phyloP scores from a whole-genome alignment of 1,140 invertebrate species.

The Zaprionus africanus region DNA sequence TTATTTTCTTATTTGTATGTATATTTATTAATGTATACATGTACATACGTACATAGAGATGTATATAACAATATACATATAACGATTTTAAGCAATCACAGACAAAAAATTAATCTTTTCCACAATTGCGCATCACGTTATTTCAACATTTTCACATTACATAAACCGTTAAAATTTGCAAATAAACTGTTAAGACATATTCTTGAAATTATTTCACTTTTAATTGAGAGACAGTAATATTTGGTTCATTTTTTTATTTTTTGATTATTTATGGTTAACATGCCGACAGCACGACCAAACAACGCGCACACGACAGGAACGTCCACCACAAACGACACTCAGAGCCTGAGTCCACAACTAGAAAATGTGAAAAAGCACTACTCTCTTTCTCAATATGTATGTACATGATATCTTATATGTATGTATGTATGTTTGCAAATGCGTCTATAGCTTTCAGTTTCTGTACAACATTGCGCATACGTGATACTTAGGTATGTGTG shows the following conservation, averaged over 20 bases:
- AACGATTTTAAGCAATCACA: not conserved
- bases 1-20: slow-evolving; percentile 19
- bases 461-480: not conserved
- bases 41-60: slow-evolving; percentile 18
- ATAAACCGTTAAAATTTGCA: not conserved
- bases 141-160: not conserved
- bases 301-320: slow-evolving; percentile 74
- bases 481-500: not conserved
- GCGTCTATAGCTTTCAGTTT: not conserved
- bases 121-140: not conserved
- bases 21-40: slow-evolving; percentile 68
- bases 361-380: slow-evolving; percentile 59
- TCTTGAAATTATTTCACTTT: not conserved
- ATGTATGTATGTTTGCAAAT: not conserved
- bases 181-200: not conserved
- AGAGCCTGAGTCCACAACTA: slow-evolving; percentile 64
- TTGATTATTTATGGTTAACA: slow-evolving; percentile 41
- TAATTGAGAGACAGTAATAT: not conserved
- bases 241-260: slow-evolving; percentile 14
- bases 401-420: not conserved
- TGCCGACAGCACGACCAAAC: slow-evolving; percentile 59
- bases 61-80: not conserved
- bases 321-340: slow-evolving; percentile 69
- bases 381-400: slow-evolving; percentile 1
- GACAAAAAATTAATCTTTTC: not conserved